Conservation (phyloP, 2,113 vertebrate species). For the Camelus dromedarius region DNA sequence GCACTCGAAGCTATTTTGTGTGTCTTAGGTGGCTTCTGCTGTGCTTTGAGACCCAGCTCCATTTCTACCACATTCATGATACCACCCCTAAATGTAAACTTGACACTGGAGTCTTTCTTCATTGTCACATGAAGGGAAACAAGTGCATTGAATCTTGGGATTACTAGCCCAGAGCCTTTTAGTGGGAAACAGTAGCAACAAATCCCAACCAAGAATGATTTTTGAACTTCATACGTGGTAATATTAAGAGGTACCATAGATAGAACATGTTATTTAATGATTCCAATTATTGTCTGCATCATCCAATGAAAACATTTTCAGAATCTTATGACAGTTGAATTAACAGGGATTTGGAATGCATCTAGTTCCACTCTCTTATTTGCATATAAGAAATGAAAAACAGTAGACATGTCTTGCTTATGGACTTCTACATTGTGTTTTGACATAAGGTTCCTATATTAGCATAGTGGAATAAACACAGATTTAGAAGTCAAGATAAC, state of each 20-base stretch:
- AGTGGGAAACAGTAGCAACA: neutral
- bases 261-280: neutral
- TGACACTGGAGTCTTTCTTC: neutral
- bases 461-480: neutral
- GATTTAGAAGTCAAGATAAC: neutral
- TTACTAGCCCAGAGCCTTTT: neutral
- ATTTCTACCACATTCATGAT: neutral
- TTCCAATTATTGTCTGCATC: neutral
- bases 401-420: neutral
- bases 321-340: neutral
- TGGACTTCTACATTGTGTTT: neutral
- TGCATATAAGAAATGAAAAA: neutral
- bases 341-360: neutral
- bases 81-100: neutral
- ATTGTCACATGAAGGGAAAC: neutral
- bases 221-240: neutral
- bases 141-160: neutral
- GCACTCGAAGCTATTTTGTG: neutral
- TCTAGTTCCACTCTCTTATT: neutral
- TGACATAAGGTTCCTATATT: neutral
- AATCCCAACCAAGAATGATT: neutral
- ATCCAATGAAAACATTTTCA: neutral
- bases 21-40: neutral
- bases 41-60: neutral
- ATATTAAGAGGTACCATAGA: neutral